Conservation (phyloP, 2,888 invertebrate genomes). For the Sminthurinus aureus region DNA sequence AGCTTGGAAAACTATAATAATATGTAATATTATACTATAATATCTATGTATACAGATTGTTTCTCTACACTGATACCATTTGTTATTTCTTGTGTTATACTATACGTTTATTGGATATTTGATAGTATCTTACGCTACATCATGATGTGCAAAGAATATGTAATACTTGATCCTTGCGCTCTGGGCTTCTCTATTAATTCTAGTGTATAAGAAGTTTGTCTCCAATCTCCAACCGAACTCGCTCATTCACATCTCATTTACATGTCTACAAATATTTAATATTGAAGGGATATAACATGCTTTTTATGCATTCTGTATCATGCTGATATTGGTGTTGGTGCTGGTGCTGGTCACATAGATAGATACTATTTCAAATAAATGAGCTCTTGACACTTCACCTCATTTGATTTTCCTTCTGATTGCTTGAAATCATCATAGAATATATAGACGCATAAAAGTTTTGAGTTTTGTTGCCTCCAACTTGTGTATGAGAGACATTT, state of each 20-base stretch:
- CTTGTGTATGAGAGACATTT: background rate
- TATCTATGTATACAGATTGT: background rate
- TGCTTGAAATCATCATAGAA: background rate
- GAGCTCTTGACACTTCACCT: constrained; percentile 27
- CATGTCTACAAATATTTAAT: background rate
- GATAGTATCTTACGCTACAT: background rate
- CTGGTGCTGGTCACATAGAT: background rate
- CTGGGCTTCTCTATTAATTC: background rate
- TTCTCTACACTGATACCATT: background rate
- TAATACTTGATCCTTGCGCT: background rate
- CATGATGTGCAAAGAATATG: background rate
- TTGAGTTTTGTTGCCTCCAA: background rate
- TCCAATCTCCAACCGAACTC: no score
- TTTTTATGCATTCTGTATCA: background rate
- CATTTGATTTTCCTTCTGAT: constrained; percentile 7
- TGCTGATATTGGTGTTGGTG: background rate
- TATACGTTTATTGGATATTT: no score
- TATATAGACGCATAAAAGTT: background rate
- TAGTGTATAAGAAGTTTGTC: no score
- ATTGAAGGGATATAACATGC: background rate
- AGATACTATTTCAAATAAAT: constrained; percentile 13
- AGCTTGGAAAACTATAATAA: background rate
- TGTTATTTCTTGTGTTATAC: no score
- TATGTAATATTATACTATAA: background rate
- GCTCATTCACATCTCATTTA: background rate